Evolutionary conservation across 2,888 invertebrate genomes (phyloP), one percentile per base, ranked within the genome.

Genomic region (Eledona agricola): DNA sequence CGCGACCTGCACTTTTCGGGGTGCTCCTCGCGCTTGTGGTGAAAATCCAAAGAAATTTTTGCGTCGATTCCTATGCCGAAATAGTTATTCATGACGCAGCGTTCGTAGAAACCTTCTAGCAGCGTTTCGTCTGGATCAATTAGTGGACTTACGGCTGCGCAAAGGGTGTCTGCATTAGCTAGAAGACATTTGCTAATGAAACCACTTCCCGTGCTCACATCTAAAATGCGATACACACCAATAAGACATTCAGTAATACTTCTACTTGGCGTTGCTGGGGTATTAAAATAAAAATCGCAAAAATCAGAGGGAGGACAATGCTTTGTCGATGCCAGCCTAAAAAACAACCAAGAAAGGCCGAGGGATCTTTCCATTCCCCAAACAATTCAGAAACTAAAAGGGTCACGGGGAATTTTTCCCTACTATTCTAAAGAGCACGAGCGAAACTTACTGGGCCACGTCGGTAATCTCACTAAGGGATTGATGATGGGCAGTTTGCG

Each of bases 61-160:
- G 97, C 97, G 78, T 98, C 97, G 57, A 98, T 92, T 0, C 97
- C 97, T 68, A 98, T 97, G 0, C 97, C 97, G 73, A 97, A 97
- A 74, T 98, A 98, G 74, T 98, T 98, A 77, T 97, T 98, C 97
- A 98, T 97, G 1, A 96, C 96, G 68, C 94, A 94, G 62, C 90
- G 87, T 77, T 98, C 97, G 66, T 90, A 90, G 75, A 89, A 92
- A 0, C 93, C 93, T 79, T 93, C 93, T 71, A 90, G 78, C 1
- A 92, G 79, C 0, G 90, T 90, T 69, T 93, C 92, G 69, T 93
- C 93, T 0, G 92, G 91, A 72, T 95, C 95, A 88, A 96, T 93
- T 5, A 96, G 78, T 0, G 96, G 95, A 54, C 94, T 93, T n/a
- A 94, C 96, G 1, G 96, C 94, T 1, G 96, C 96, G 75, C 96